phyloP scores from a whole-genome alignment of 2,113 vertebrate genomes.

The Bettongia penicillata region DNA sequence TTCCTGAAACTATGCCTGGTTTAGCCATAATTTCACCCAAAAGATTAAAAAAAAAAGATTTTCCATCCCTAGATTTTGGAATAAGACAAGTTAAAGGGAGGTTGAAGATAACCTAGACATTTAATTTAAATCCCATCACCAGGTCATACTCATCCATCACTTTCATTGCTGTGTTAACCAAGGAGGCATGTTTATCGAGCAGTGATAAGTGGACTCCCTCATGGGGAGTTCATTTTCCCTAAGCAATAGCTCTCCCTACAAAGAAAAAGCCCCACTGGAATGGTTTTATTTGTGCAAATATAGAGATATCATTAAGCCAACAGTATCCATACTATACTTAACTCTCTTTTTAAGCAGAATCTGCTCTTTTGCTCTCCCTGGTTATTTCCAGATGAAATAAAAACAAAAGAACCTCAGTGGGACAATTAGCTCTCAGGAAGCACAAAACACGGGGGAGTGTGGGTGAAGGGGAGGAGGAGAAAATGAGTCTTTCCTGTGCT shows the following conservation, averaged over 20 bases:
- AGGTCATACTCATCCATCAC: background rate
- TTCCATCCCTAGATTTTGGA: background rate
- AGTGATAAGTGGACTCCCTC: background rate
- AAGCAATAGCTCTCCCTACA: background rate
- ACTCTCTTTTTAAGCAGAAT: background rate
- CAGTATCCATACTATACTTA: background rate
- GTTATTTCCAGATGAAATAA: constrained; percentile 46
- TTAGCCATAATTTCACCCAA: background rate
- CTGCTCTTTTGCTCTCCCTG: constrained; percentile 4
- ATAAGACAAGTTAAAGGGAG: background rate
- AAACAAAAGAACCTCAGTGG: constrained; percentile 38
- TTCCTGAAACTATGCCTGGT: background rate
- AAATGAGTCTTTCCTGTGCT: background rate
- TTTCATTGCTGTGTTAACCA: constrained; percentile 39
- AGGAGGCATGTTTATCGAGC: constrained; percentile 18
- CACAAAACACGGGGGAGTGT: background rate
- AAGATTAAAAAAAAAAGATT: background rate
- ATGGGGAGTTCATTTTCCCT: background rate
- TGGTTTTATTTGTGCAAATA: background rate
- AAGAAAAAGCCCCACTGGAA: background rate
- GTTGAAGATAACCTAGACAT: background rate
- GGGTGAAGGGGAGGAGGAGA: background rate
- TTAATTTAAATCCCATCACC: background rate
- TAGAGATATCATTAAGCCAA: background rate
- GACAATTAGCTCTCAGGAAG: constrained; percentile 27